phyloP scores from a whole-genome alignment of 2,113 vertebrate species.

The Tyrannus savana region DNA sequence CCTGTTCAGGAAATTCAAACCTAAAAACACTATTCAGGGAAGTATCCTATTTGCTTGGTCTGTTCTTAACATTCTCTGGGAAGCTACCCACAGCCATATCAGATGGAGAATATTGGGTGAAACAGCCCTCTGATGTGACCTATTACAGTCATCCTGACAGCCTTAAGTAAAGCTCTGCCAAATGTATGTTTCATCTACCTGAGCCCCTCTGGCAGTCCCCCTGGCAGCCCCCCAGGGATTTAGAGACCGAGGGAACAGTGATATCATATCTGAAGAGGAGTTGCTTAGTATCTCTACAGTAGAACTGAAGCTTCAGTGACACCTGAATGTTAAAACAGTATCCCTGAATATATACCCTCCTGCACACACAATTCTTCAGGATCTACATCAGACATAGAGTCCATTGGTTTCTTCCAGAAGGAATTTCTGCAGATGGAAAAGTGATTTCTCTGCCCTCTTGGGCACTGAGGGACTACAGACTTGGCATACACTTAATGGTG shows the following conservation, averaged over 20 bases:
- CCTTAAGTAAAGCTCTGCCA: background rate
- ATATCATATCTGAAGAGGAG: background rate
- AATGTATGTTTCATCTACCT: background rate
- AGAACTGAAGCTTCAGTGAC: background rate
- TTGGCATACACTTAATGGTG: background rate
- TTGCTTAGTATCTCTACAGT: background rate
- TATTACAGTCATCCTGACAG: background rate
- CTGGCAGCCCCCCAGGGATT: background rate
- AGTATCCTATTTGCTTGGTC: background rate
- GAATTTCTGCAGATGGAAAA: background rate
- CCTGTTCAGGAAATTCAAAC: background rate
- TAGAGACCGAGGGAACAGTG: background rate
- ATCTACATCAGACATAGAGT: too few species aligned
- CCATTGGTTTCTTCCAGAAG: background rate
- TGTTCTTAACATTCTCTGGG: background rate
- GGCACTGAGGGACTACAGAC: background rate
- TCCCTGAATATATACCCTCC: background rate
- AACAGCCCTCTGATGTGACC: background rate
- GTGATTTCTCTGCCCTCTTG: background rate
- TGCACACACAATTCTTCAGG: background rate
- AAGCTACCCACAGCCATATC: background rate
- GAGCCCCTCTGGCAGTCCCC: background rate
- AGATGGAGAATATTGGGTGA: background rate
- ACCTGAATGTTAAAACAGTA: background rate
- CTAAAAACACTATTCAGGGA: background rate